Percentiles rank a stretch among this genome's conserved stretches.
These are phyloP conservation scores for Cercopithecus neglectus DNA, from an alignment of 2,797 vertebrate genomes.

Conservation along the genomic window DNA sequence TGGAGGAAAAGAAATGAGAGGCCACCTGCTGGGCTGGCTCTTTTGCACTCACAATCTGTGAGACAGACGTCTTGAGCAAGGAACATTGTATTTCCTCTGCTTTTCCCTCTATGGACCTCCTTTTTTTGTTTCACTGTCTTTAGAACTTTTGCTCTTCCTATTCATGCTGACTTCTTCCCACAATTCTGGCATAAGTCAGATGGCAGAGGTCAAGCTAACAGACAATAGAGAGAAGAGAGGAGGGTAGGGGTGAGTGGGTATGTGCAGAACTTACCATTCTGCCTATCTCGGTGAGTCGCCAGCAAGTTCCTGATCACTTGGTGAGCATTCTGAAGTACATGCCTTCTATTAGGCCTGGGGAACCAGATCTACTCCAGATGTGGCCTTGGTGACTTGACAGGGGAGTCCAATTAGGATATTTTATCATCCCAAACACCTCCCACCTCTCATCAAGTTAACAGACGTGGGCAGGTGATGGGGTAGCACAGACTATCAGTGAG, in stretches of 20 bases:
- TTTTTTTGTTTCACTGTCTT: neutral
- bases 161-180: neutral
- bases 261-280: neutral
- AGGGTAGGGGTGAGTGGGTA: neutral
- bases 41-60: neutral
- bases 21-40: neutral
- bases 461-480: neutral
- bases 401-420: neutral
- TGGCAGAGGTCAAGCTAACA: neutral
- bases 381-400: neutral
- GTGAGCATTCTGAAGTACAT: neutral
- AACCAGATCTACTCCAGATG: neutral
- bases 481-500: accelerated
- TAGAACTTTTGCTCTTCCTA: neutral
- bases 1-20: neutral
- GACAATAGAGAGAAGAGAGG: neutral
- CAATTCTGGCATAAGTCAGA: neutral
- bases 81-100: neutral
- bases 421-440: neutral
- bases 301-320: no score
- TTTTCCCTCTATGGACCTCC: neutral
- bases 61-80: neutral
- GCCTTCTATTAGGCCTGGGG: neutral
- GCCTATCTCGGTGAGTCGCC: neutral
- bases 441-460: neutral